Evolutionary conservation across 2,113 vertebrate species (phyloP).

Genomic region (Rhinolophus ferrumequinum): DNA sequence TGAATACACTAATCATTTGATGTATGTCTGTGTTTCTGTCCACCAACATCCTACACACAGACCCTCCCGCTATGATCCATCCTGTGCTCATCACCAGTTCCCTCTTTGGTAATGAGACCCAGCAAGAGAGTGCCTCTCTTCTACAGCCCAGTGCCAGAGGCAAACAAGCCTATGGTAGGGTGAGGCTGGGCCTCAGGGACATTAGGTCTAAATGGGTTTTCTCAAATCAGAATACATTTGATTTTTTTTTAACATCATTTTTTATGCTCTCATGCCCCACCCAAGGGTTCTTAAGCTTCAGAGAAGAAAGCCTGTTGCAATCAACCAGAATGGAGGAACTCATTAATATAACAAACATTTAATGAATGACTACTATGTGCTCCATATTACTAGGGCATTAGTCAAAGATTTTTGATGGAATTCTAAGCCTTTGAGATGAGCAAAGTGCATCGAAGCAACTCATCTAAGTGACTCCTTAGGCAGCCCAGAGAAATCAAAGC

Average conservation of each 20-base stretch:
- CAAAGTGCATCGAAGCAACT: not conserved
- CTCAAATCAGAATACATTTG: not conserved
- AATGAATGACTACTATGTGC: not conserved
- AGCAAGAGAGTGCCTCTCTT: not conserved
- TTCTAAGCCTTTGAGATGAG: not conserved
- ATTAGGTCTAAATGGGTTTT: not conserved
- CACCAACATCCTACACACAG: not conserved
- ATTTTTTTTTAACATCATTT: not conserved
- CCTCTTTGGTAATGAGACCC: not conserved
- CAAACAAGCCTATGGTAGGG: not conserved
- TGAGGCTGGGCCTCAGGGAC: not conserved
- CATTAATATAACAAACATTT: not conserved
- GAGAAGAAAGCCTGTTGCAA: constrained; percentile 28
- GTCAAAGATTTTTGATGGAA: not conserved
- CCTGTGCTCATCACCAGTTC: not conserved
- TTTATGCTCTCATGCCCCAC: not conserved
- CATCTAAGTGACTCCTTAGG: not conserved
- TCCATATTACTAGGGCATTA: not conserved
- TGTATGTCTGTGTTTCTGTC: not conserved
- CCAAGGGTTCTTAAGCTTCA: not conserved
- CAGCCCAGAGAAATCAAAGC: not conserved
- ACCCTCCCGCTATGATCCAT: not conserved
- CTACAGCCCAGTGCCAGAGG: not conserved
- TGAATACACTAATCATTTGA: not conserved
- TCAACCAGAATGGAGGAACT: not conserved